Evolutionary conservation across 2,888 invertebrate genomes (phyloP), one percentile per base, ranked within the genome.

Genomic region (Yponomeuta evonymella): DNA sequence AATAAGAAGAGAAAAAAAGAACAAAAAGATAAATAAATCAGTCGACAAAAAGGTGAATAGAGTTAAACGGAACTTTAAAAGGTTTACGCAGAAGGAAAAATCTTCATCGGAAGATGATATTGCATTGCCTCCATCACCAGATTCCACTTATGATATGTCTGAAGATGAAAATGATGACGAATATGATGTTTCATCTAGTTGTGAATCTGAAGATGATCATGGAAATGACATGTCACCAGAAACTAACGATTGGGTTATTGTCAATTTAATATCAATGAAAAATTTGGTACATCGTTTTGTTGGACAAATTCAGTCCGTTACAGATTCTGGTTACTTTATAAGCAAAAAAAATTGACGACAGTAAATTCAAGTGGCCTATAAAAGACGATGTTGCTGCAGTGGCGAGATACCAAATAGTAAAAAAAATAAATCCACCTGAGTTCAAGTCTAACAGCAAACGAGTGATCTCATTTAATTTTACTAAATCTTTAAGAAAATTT

Each of bases 1-100:
- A 66, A 70, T 69, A 73, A 73, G 67, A 70, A 63, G 68, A 68
- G 64, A 69, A 70, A 71, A 71, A 67, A 70, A 73, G 72, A 65
- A 23, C 29, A 33, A 33, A 33, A 5, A 33, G 33, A 67, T 8
- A 67, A 63, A 51, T 64, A 58, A 63, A 48, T 51, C 33, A 63
- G 69, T 33, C 63, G 71, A 72, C 69, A 71, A 70, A 71, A 69
- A 72, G 70, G 65, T 68, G 68, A 69, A 36, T 15, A 72, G 71
- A 65, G 11, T 23, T 65, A 11, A 65, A 23, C 29, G 29, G 12
- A 29, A 65, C 66, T 65, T 23, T 15, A 23, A 30, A 23, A 12
- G 66, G 11, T 65, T 23, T 29, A 65, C n/a, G 23, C 29, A 65
- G 29, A 65, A 65, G 4, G 29, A n/a, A 29, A 29, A 29, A 15